Base-by-base conservation (phyloP, 2,888 invertebrate species). In the Trisateles emortualis region DNA sequence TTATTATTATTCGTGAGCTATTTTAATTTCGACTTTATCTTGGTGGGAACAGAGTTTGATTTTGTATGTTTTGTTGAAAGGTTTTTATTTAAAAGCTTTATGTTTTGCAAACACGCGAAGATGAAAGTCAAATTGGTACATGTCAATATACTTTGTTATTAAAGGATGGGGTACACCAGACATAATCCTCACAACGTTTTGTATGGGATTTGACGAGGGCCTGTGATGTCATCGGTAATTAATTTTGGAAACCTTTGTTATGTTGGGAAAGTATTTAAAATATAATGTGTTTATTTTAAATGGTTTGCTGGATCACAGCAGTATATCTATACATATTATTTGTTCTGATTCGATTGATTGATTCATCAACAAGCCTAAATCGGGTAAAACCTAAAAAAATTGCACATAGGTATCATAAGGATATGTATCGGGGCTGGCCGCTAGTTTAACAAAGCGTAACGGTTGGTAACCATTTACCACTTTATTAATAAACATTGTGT, bases 21-120 rank as follows among this genome's bases (percentile, higher is more conserved):
- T 56, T 61, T 53, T 45, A 57, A 52, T 54, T 48, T 62, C 13
- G 32, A 46, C 59, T 59, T 41, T 72, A 52, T 29, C 16, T 5
- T 14, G 22, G 10, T 42, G n/a, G 13, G 9, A 5, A 14, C 50
- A 52, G 38, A 14, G 52, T 55, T 33, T 41, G 8, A 24, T 47
- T 68, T 59, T 10, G 24, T n/a, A 42, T 58, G 35, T 39, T 43
- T 42, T 38, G 13, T 5, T 17, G 8, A 29, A 40, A 26, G 49
- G 51, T 45, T 63, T 26, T 55, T 57, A 39, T 54, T 60, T 54
- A 38, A 56, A 61, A 42, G 56, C 32, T 47, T 68, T 60, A 69
- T 68, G 57, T 54, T 59, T 53, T 36, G 45, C 43, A 65, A 68
- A 72, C 69, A 72, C 61, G 69, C 72, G 47, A 69, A 61, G 54